Base-by-base conservation (phyloP, 2,888 invertebrate genomes). In the Yponomeuta cagnagella region DNA sequence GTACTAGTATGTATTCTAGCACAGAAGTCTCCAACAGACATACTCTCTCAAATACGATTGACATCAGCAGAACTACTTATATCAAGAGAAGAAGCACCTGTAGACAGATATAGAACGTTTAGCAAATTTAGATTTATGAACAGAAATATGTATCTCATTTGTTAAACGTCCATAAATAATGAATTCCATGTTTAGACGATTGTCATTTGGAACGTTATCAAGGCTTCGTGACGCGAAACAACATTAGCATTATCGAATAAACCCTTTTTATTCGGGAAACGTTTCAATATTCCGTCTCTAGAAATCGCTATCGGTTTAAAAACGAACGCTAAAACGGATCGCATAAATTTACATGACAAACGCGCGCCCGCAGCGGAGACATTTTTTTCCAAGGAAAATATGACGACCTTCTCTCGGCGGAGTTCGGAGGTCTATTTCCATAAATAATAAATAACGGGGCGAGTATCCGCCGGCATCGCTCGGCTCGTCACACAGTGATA, bases 271-370 rank as follows among this genome's bases (percentile, higher is more conserved):
- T 83, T 83, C 79, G 78, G 80, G 81, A 80, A 77, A 75, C 81
- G 83, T 85, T 88, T 86, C 84, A 86, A 87, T 88, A 88, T 88
- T 86, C 88, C 80, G 83, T 85, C 83, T 85, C 83, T 83, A 85
- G 86, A 87, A 87, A 89, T 86, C 86, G 87, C 84, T 81, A 88
- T 89, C 87, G 85, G 84, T 86, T 89, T 86, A 87, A 85, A 87
- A 87, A 52, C 80, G 84, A 85, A 86, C 79, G 85, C 80, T 82
- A 87, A 88, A 89, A 82, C 87, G 87, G 85, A 86, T 88, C 84
- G 89, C 88, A 90, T 90, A 90, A 90, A 90, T 90, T 90, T 87
- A 84, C 90, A 90, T 90, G 88, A 90, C 83, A 90, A 90, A 87
- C 88, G 70, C 58, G 43, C 82, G 83, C 84, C 81, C 74, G 74